phyloP scores from a whole-genome alignment of 1,140 invertebrate species.

The Pseudomyrmex flavicornis region DNA sequence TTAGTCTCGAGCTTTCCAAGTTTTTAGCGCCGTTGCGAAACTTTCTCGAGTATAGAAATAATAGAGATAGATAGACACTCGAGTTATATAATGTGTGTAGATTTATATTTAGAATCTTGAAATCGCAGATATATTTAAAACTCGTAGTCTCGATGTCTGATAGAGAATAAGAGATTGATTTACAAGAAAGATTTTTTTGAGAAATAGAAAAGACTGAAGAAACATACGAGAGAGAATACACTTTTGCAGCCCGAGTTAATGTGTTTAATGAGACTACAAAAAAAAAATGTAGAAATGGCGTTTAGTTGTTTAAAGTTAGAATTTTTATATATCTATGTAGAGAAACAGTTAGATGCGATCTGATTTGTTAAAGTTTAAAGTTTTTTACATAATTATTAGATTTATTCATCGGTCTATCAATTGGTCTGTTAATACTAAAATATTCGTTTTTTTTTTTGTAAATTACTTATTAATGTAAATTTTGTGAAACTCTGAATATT shows the following conservation, averaged over 20 bases:
- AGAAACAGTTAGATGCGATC: constrained; percentile 71
- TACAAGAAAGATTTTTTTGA: not conserved
- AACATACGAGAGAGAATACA: not conserved
- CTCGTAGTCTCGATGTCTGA: not conserved
- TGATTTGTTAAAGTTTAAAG: constrained; percentile 60
- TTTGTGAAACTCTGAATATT: not conserved
- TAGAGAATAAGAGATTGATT: not conserved
- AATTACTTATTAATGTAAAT: constrained; percentile 5
- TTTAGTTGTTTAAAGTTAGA: constrained; percentile 56
- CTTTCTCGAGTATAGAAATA: constrained; percentile 11
- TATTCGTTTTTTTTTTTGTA: not conserved
- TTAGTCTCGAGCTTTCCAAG: constrained; percentile 14
- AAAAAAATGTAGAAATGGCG: too few species aligned
- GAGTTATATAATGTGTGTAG: not conserved
- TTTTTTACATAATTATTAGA: constrained; percentile 66
- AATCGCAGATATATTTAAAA: not conserved
- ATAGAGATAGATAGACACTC: constrained; percentile 8
- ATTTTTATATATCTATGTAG: constrained; percentile 60
- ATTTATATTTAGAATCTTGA: constrained; percentile 20
- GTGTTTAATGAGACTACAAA: not conserved
- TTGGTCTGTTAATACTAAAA: not conserved
- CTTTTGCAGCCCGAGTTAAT: not conserved
- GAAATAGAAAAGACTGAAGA: not conserved
- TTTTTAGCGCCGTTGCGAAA: constrained; percentile 40
- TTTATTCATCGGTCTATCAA: constrained; percentile 56